Base-by-base conservation (phyloP, 2,797 vertebrate species). In the Oreochromis mossambicus region DNA sequence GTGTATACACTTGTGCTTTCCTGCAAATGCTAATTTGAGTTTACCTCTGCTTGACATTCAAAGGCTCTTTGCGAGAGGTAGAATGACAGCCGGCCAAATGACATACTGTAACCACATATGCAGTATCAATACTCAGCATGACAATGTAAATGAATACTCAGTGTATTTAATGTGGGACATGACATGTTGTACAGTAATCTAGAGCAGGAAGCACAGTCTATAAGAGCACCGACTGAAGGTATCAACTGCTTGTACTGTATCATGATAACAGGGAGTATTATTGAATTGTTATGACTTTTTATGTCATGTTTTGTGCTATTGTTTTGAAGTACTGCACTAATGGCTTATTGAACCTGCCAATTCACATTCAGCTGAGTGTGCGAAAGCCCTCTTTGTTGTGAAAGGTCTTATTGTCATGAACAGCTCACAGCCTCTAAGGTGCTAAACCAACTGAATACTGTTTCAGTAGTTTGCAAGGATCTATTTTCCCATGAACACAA, bases 291-390 rank as follows among this genome's bases (percentile, higher is more conserved):
- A 87, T 86, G 90, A 93, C 90, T 92, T 91, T 83, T 80, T 84
- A 86, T 91, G 90, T 88, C 87, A 85, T 90, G 89, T 89, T 89
- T 91, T 87, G 66, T 79, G 46, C 77, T 58, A 61, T 81, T 79
- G 81, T 83, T 63, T 32, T 66, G 52, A 61, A 83, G 66, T 79
- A 48, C 82, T 87, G 86, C 88, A 84, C 91, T 92, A 91, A 93
- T 92, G 90, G 88, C 92, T 92, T 87, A 92, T 92, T 94, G 86
- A 94, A 94, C 90, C 88, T 94, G 92, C 91, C 91, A 92, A 89
- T 89, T 94, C 91, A 68, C 76, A 24, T 94, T 89, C 83, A 87
- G 91, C 91, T 91, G 86, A 88, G 87, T 93, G 90, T 87, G 92
- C 55, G 73, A 89, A 91, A 91, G 88, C 89, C 83, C 87, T 86